Base-by-base conservation (phyloP, 2,888 invertebrate genomes). In the Torymus texanus region DNA sequence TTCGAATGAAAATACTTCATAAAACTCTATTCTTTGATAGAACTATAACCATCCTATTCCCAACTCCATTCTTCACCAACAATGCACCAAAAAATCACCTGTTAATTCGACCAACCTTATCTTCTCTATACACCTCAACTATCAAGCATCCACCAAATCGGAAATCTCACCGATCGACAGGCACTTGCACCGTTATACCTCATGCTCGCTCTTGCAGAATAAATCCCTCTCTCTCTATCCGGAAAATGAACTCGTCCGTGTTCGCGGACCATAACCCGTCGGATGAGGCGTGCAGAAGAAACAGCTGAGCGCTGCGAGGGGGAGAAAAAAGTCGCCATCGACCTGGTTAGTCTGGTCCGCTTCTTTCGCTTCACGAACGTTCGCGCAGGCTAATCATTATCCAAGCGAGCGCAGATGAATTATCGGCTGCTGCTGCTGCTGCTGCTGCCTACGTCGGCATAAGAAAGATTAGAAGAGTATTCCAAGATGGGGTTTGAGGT, bases 331-430 rank as follows among this genome's bases (percentile, higher is more conserved):
- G 3, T 24, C n/a, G 41, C 18, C 2, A 3, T 29, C 29, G 63
- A 73, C 72, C 72, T 55, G 72, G 56, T 71, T 63, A 29, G 72
- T 71, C 71, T 71, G 61, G 71, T 71, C 51, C 24, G 68, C 56
- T 2, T 68, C 29, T 16, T 14, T 50, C 13, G 18, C 10, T 68
- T 14, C 0, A 5, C 50, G 16, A n/a, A n/a, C 41, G 12, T 21
- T 21, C 16, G 11, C 55, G 14, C 29, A 55, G 21, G 71, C 72
- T 73, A 73, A 73, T 73, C 72, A 63, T 63, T 63, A n/a, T 24
- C 72, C 16, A 51, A 29, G 29, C 29, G 29, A 2, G 29, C 29
- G 63, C 18, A 62, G 24, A 63, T 62, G 55, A 73, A 63, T 73
- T 73, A 73, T 73, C 41, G 63, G 10, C 29, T 29, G 29, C 4